Percentiles rank a stretch among this genome's conserved stretches.
Evolutionary conservation across 2,888 invertebrate species (phyloP).

Genomic region (Morpho achilles): DNA sequence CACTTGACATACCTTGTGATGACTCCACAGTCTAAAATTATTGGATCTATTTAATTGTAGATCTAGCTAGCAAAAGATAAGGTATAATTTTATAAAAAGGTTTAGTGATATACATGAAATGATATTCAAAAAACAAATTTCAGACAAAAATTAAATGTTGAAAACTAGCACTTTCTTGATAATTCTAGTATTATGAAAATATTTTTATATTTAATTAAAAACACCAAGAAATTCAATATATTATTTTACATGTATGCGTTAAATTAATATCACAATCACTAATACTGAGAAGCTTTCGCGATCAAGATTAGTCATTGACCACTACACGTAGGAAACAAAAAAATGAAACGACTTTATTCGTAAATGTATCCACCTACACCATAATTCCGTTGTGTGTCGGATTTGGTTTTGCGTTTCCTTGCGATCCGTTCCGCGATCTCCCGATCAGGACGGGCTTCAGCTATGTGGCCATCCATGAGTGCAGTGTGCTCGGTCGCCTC

Average conservation of each 20-base stretch:
- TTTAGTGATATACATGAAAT: too few relatives aligned
- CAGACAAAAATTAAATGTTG: too few relatives aligned
- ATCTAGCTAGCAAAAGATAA: too few relatives aligned
- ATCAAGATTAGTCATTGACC: constrained; percentile 21
- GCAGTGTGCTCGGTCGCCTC: constrained; percentile 86
- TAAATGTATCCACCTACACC: constrained; percentile 61
- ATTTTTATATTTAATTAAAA: too few relatives aligned
- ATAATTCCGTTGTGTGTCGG: constrained; percentile 71
- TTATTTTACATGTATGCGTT: too few relatives aligned
- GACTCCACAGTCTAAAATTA: constrained; percentile 58
- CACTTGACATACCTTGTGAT: constrained; percentile 41
- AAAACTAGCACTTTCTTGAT: too few relatives aligned
- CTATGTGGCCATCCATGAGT: constrained; percentile 92
- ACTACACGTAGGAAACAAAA: not conserved
- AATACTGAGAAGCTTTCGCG: too few relatives aligned
- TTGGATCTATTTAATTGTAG: not conserved
- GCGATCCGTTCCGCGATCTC: constrained; percentile 74
- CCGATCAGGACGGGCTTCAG: constrained; percentile 80
- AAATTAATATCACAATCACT: too few relatives aligned
- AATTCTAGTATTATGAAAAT: too few relatives aligned
- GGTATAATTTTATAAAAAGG: too few relatives aligned
- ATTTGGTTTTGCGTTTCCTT: constrained; percentile 77
- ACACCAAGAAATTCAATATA: too few relatives aligned
- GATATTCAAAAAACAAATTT: too few relatives aligned
- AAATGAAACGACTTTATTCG: not conserved